Base-by-base conservation (phyloP, 92 coral and sea anemone genomes). In the Porites divaricata region DNA sequence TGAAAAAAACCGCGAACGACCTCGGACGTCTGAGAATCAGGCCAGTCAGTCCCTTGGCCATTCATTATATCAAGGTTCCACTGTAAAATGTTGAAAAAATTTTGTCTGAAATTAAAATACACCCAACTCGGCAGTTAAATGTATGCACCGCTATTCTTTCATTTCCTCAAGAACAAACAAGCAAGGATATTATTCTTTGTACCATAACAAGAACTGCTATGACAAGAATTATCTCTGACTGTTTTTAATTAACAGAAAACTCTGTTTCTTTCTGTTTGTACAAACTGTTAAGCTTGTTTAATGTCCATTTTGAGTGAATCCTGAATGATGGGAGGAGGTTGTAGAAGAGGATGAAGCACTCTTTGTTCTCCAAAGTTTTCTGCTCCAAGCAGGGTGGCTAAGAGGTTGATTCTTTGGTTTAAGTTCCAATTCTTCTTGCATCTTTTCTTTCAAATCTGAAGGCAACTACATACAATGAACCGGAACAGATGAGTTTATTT, bases 391-490 rank as follows among this genome's bases (percentile, higher is more conserved):
- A 9, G 88, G 81, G 52, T 80, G 93, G 66, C 75, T 83, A 59
- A 63, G 78, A 78, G 76, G 83, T 67, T 68, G 48, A 26, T 35
- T 14, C 17, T 74, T 86, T 74, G 25, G 53, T 73, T 87, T 67
- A 53, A 88, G 58, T 59, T 91, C 83, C 26, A 91, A 77, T 49
- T 91, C 94, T 63, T 54, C 76, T 58, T 81, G 54, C 50, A 91
- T 10, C 82, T 91, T 91, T 68, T 83, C 76, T 77, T 91, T 83
- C 28, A 91, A 81, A n/a, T 91, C 94, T 67, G 81, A 63, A 16
- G 94, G 94, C 62, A 91, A 78, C 94, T 91, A 17, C 6, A 35
- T 35, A 35, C 6, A 35, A 35, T 35, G 6, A 35, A 35, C 45
- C 45, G 4, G 45, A 35, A 35, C 45, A 35, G 3, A 3, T 35